phyloP scores from a whole-genome alignment of 2,113 vertebrate genomes.

The Rhegmatorhina hoffmannsi region DNA sequence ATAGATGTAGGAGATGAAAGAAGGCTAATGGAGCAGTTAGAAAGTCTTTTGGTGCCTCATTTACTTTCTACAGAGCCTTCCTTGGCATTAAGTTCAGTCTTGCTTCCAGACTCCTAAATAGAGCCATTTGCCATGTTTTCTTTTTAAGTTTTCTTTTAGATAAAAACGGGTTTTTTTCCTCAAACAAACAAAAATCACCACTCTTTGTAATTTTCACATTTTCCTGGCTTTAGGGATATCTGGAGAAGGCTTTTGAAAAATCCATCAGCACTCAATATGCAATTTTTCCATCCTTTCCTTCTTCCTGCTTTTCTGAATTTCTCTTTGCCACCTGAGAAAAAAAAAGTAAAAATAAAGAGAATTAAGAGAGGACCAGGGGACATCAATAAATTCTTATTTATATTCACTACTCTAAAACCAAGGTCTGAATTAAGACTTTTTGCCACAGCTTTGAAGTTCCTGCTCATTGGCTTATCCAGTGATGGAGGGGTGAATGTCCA shows the following conservation, averaged over 20 bases:
- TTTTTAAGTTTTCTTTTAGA: neutral
- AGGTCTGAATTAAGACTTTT: neutral
- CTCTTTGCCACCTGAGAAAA: neutral
- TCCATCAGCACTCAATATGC: neutral
- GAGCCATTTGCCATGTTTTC: neutral
- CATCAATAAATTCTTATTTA: neutral
- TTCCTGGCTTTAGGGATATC: neutral
- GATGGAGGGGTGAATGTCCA: neutral
- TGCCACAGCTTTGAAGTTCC: neutral
- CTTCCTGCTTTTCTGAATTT: neutral
- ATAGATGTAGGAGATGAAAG: slow-evolving; percentile 41
- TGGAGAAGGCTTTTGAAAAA: neutral
- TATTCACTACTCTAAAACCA: neutral
- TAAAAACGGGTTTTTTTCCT: neutral
- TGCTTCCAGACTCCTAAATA: slow-evolving; percentile 1
- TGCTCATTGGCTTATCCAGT: neutral
- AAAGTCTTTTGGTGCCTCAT: slow-evolving; percentile 42
- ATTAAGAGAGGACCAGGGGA: neutral
- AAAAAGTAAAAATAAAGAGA: neutral
- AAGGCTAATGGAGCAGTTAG: slow-evolving; percentile 37
- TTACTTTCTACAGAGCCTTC: slow-evolving; percentile 4
- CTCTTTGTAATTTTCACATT: neutral
- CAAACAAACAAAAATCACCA: neutral
- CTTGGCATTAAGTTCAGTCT: slow-evolving; percentile 4
- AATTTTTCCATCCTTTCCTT: neutral